Conservation (phyloP, 2,113 vertebrate species). For the Sialia sialis region DNA sequence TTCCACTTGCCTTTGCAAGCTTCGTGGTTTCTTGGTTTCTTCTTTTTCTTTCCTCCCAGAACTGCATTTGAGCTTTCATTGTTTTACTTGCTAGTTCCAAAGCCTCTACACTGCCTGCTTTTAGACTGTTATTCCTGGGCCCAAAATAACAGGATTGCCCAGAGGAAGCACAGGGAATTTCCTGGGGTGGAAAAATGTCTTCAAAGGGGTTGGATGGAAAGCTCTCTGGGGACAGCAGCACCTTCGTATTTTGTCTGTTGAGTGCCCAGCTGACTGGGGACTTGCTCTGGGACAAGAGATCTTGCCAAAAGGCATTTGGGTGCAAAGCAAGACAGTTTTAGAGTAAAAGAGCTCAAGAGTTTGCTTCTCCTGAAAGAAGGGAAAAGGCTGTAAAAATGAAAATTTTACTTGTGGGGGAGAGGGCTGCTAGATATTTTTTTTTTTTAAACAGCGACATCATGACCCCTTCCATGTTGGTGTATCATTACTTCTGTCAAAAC, state of each 20-base stretch:
- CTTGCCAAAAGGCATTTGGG: background rate
- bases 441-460: background rate
- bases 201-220: background rate
- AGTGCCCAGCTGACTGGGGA: background rate
- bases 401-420: background rate
- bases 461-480: conserved; percentile 12
- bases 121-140: background rate
- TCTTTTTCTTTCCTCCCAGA: background rate
- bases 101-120: background rate
- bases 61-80: background rate
- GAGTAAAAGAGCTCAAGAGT: background rate
- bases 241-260: background rate
- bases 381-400: background rate
- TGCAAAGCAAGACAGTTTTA: background rate
- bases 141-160: background rate
- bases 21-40: background rate
- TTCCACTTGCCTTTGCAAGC: background rate
- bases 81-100: background rate
- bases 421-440: background rate
- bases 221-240: background rate
- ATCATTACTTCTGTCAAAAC: conserved; percentile 47
- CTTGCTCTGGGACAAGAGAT: background rate
- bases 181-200: background rate
- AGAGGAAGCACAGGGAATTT: background rate
- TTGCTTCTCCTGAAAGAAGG: background rate